Base-by-base conservation (phyloP, 2,113 vertebrate genomes). In the Penelope pileata region DNA sequence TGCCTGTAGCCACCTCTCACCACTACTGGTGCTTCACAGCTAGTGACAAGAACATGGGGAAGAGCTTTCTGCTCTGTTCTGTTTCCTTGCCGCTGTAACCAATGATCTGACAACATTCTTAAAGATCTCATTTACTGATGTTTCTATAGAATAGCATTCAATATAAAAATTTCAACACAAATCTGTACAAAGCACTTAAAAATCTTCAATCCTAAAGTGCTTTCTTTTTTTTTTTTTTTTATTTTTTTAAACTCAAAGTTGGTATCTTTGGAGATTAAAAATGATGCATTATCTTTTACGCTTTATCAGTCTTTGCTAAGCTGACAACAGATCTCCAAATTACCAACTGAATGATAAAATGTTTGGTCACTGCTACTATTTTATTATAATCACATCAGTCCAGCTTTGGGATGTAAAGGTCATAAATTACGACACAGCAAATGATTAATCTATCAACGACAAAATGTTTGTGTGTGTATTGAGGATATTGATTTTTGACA, bases 381-480 rank as follows among this genome's bases (percentile, higher is more conserved):
- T 62, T 19, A 15, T 30, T 64, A 16, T 8, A 56, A 11, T 68
- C 26, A 75, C 15, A 11, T 8, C n/a, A 58, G 36, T 15, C 36
- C 26, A 67, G 7, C 29, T 87, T 50, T 47, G 12, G 84, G 42
- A 56, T 8, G 2, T 27, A 50, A 77, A 82, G 26, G 13, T 9
- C 66, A 59, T 22, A 50, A 48, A 54, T 40, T 19, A 32, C 11
- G 16, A 21, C 23, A 40, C 6, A 63, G n/a, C 34, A 84, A 43
- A 26, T 1, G 0, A 77, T 22, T 29, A 62, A 27, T 17, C 5
- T 16, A 34, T 19, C 16, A 86, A 16, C 8, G 69, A 24, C 0
- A 0, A 77, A 76, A 64, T 40, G 48, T 78, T 26, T 56, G 23
- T 54, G 48, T 78, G 30, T 56, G 23, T 54, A 22, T 50, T 87